Percentiles rank a stretch among this genome's conserved stretches.
phyloP scores from a whole-genome alignment of 2,888 invertebrate species.

The Crossocerus cetratus region DNA sequence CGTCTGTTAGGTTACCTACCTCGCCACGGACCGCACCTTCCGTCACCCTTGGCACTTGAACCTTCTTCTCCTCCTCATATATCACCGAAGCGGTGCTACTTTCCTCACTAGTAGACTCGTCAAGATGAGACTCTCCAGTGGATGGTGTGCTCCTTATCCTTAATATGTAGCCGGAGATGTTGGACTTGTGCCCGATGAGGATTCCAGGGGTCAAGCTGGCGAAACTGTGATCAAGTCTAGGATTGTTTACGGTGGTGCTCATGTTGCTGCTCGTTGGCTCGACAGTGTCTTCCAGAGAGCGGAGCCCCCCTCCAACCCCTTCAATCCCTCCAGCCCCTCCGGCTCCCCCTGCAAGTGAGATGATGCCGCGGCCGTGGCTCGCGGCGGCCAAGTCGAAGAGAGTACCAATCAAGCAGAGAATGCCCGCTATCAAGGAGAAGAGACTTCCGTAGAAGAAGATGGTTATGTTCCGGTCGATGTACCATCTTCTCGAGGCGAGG shows the following conservation, averaged over 20 bases:
- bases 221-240: neutral
- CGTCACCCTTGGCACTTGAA: neutral
- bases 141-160: neutral
- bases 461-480: constrained; percentile 82
- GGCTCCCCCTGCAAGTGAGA: too few species aligned
- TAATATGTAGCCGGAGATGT: constrained; percentile 40
- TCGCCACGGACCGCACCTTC: too few species aligned
- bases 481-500: constrained; percentile 83
- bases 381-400: constrained; percentile 77
- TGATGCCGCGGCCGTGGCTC: constrained; percentile 60
- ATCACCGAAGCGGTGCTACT: constrained; percentile 1
- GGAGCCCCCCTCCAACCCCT: constrained; percentile 23
- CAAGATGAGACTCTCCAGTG: neutral
- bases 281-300: constrained; percentile 46
- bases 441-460: constrained; percentile 81
- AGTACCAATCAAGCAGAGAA: constrained; percentile 77
- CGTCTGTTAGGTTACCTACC: too few species aligned
- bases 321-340: too few species aligned
- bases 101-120: neutral
- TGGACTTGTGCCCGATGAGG: constrained; percentile 31
- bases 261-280: constrained; percentile 4
- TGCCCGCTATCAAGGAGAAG: constrained; percentile 79
- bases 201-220: constrained; percentile 29
- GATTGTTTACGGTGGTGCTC: too few species aligned
- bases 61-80: too few species aligned